Conservation (phyloP, 2,888 invertebrate species). For the Thelaira solivaga region DNA sequence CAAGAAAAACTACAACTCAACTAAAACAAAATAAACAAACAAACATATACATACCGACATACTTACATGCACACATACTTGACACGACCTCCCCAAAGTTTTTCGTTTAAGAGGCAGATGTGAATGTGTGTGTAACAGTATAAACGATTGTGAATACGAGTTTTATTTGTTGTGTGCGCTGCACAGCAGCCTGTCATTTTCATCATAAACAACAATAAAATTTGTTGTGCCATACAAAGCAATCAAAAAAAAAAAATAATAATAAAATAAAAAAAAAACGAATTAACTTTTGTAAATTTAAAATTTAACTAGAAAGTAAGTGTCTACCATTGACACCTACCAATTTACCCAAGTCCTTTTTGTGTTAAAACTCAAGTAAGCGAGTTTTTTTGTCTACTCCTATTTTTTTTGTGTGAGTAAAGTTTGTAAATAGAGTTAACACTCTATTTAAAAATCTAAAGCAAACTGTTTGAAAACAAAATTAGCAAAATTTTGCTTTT, state of each 20-base stretch:
- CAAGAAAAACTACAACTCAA: conserved; percentile 20
- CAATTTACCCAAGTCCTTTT: background rate
- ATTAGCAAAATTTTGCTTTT: conserved; percentile 49
- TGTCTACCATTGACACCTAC: background rate
- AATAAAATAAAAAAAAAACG: background rate
- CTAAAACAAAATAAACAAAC: conserved; percentile 19
- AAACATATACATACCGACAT: no score
- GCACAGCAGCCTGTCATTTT: background rate
- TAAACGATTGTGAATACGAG: background rate
- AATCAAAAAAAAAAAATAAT: conserved; percentile 3
- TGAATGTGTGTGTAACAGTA: background rate
- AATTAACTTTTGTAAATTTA: background rate
- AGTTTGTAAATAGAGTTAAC: conserved; percentile 8
- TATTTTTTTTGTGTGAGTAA: background rate
- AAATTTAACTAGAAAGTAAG: no score
- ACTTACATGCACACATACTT: conserved; percentile 6
- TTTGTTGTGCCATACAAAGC: background rate
- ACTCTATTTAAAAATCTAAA: conserved; percentile 8
- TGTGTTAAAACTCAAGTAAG: background rate
- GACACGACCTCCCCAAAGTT: conserved; percentile 64
- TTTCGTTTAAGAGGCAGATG: conserved; percentile 18
- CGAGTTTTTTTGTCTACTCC: background rate
- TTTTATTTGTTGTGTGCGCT: background rate
- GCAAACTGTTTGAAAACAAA: conserved; percentile 31
- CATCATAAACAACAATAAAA: conserved; percentile 1